These are phyloP conservation scores for Pitta sordida DNA, from an alignment of 2,113 vertebrate species.

Conservation along the genomic window DNA sequence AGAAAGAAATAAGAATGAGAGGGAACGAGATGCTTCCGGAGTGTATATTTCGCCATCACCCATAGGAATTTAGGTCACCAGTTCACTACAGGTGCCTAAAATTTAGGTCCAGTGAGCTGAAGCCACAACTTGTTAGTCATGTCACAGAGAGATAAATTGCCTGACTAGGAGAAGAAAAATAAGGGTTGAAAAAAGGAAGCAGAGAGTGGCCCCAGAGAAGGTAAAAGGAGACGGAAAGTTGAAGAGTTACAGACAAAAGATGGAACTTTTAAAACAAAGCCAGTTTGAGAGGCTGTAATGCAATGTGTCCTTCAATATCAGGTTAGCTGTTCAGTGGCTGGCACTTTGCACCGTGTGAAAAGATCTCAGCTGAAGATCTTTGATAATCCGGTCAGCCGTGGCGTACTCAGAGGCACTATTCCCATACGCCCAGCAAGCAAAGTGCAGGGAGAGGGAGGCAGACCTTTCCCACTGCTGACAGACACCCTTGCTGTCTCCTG, in stretches of 20 bases:
- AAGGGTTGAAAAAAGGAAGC: background rate
- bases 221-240: background rate
- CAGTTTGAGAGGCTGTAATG: slow-evolving; percentile 1
- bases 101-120: background rate
- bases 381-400: background rate
- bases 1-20: background rate
- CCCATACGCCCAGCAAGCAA: background rate
- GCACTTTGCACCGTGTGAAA: slow-evolving; percentile 55
- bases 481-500: background rate
- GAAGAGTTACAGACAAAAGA: slow-evolving; percentile 4
- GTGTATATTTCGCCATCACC: background rate
- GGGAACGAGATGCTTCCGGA: background rate
- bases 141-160: background rate
- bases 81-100: background rate
- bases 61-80: background rate
- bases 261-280: slow-evolving; percentile 27
- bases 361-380: slow-evolving; percentile 32
- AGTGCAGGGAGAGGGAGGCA: background rate
- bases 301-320: slow-evolving; percentile 37
- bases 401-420: background rate
- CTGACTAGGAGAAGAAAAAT: background rate
- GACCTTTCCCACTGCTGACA: background rate
- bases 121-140: background rate
- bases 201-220: background rate
- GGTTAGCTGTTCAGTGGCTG: slow-evolving; percentile 16